These are phyloP conservation scores for Esox niger DNA, from an alignment of 2,113 vertebrate species.

Conservation along the genomic window DNA sequence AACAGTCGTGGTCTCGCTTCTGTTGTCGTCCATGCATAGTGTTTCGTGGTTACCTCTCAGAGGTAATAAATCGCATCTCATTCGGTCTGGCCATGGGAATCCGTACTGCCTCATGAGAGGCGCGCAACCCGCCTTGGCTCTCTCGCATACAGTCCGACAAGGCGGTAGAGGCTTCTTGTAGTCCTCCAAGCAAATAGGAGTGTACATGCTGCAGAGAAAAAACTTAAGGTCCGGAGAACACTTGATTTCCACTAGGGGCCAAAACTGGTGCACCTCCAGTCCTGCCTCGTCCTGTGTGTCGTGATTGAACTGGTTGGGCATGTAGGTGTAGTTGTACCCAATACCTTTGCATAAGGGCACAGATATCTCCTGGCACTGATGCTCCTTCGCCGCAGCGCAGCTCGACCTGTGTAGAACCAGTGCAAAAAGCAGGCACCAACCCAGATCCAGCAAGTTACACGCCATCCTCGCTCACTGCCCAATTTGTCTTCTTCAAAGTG, in stretches of 20 bases:
- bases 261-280: conserved; percentile 94
- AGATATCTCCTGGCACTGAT: conserved; percentile 94
- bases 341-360: conserved; percentile 93
- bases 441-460: conserved; percentile 86
- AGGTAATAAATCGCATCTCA: conserved; percentile 93
- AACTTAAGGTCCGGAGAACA: conserved; percentile 92
- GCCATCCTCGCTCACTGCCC: conserved; percentile 74
- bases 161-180: conserved; percentile 97
- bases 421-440: conserved; percentile 78
- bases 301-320: conserved; percentile 97
- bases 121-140: conserved; percentile 93
- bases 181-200: conserved; percentile 95
- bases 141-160: conserved; percentile 91
- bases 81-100: conserved; percentile 96
- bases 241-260: conserved; percentile 92
- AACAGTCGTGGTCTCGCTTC: conserved; percentile 84
- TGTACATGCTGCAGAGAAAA: conserved; percentile 98
- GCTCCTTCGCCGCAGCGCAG: conserved; percentile 84
- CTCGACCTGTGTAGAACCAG: conserved; percentile 68
- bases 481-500: conserved; percentile 18
- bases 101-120: conserved; percentile 98
- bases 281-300: conserved; percentile 94
- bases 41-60: conserved; percentile 89
- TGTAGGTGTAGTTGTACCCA: conserved; percentile 95
- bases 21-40: conserved; percentile 98